A percentile compares a stretch with the other conserved stretches of the same genome.
These are phyloP conservation scores for Mythimna lalbum DNA, from an alignment of 2,888 invertebrate genomes.

Conservation along the genomic window DNA sequence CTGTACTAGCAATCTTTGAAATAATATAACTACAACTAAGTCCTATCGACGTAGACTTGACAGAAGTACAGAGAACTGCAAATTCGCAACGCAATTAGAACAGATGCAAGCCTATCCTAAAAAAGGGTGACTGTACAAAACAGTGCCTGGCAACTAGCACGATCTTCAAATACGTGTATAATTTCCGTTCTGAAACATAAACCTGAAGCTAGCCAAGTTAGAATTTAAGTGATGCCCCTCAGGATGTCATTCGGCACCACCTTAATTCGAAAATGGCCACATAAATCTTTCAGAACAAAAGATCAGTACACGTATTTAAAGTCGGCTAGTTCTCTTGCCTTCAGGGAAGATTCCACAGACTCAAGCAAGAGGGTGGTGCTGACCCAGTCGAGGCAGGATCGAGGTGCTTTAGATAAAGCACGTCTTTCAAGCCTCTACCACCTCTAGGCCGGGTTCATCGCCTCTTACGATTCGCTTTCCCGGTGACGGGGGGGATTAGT, in stretches of 20 bases:
- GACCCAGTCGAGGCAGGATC: constrained; percentile 41
- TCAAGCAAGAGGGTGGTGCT: constrained; percentile 55
- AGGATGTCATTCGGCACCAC: accelerated
- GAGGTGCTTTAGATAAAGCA: constrained; percentile 32
- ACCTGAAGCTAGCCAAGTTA: not conserved
- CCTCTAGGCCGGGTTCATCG: constrained; percentile 59
- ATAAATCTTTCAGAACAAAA: not conserved
- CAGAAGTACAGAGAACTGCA: constrained; percentile 44
- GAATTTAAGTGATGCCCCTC: not conserved
- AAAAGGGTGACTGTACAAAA: constrained; percentile 36
- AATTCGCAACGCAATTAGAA: constrained; percentile 37
- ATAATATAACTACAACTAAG: constrained; percentile 4
- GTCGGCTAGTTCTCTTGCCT: constrained; percentile 43
- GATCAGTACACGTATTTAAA: constrained; percentile 2
- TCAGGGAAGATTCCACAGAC: constrained; percentile 34
- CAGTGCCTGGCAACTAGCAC: constrained; percentile 33
- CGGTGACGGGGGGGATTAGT: constrained; percentile 59
- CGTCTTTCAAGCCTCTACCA: constrained; percentile 52
- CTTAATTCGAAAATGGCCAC: not conserved
- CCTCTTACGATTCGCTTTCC: constrained; percentile 65
- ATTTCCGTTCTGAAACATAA: not conserved
- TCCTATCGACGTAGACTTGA: constrained; percentile 21
- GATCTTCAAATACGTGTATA: constrained; percentile 1
- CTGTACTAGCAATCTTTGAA: not conserved
- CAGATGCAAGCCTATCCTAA: constrained; percentile 20